Evolutionary conservation across 2,888 invertebrate genomes (phyloP), one percentile per base, ranked within the genome.

Genomic region (Cataglyphis cursor): DNA sequence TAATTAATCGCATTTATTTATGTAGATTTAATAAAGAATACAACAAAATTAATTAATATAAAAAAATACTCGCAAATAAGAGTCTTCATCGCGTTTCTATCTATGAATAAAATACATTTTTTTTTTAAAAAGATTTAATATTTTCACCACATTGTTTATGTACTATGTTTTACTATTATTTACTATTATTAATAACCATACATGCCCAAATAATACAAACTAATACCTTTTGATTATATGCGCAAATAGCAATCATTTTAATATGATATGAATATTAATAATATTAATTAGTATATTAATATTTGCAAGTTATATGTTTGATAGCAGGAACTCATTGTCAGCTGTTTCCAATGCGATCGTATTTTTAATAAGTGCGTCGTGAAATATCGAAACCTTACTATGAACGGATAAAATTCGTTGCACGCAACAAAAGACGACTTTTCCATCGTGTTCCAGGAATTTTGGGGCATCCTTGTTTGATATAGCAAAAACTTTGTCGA

Each of bases 381-480:
- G 15, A 65, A 18, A 4, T 28, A 61, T 41, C n/a, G 8, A 31
- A 1, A 18, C 28, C 9, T 62, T 21, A 41, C 51, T 35, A 70
- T 78, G 57, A 68, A 28, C 15, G 35, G 10, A 72, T 57, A 35
- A 51, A 51, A 70, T 80, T 31, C 59, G 15, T 35, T 21, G 15
- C 18, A 21, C 28, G 35, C n/a, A 51, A 59, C 68, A 44, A 80
- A 80, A 38, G 80, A 65, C 21, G 35, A 64, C 64, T 85, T 85
- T 81, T 75, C 61, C 61, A 81, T 70, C 51, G 74, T 78, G 75
- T 84, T 83, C 66, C 73, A 61, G 73, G 85, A 89, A 90, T 88
- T 89, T 89, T 70, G 86, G 76, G 76, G 74, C 88, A 76, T 88
- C 70, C 80, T 86, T 85, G 83, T 90, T 88, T 86, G 89, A 85